phyloP scores from a whole-genome alignment of 2,888 invertebrate genomes.

The Caenorhabditis doughertyi region DNA sequence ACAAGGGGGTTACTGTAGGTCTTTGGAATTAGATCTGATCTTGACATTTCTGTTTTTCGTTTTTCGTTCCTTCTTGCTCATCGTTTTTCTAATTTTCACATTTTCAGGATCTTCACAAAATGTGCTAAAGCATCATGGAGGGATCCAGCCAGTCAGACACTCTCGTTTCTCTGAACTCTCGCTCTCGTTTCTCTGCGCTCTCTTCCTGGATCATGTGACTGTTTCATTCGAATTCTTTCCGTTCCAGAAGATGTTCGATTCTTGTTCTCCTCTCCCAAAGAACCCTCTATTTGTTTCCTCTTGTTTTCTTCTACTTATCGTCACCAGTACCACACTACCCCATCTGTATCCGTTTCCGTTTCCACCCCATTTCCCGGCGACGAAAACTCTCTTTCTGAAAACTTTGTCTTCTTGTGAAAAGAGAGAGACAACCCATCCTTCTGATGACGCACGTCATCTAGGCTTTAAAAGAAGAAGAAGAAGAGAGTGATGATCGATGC shows the following conservation, averaged over 20 bases:
- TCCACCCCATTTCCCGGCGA: slow-evolving; percentile 24
- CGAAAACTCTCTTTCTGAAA: slow-evolving; percentile 12
- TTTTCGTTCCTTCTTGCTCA: not conserved
- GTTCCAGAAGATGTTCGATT: no score
- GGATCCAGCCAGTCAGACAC: no score
- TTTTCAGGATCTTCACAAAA: no score
- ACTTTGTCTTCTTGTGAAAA: slow-evolving; percentile 12
- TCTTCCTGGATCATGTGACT: no score
- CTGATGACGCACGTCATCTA: slow-evolving; percentile 40
- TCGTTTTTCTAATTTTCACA: not conserved
- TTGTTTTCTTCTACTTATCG: not conserved
- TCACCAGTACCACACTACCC: no score
- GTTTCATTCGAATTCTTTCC: no score
- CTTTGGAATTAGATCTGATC: not conserved
- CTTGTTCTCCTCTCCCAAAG: not conserved
- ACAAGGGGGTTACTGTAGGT: not conserved
- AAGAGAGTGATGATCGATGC: slow-evolving; percentile 45
- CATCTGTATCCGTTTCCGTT: slow-evolving; percentile 17
- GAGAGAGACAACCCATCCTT: not conserved
- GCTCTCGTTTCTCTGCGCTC: no score
- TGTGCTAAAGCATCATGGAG: no score
- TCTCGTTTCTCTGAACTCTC: no score
- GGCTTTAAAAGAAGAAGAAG: not conserved
- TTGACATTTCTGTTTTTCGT: not conserved
- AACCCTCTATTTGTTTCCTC: not conserved